Conservation (phyloP, 2,888 invertebrate species). For the Drosophila putrida region DNA sequence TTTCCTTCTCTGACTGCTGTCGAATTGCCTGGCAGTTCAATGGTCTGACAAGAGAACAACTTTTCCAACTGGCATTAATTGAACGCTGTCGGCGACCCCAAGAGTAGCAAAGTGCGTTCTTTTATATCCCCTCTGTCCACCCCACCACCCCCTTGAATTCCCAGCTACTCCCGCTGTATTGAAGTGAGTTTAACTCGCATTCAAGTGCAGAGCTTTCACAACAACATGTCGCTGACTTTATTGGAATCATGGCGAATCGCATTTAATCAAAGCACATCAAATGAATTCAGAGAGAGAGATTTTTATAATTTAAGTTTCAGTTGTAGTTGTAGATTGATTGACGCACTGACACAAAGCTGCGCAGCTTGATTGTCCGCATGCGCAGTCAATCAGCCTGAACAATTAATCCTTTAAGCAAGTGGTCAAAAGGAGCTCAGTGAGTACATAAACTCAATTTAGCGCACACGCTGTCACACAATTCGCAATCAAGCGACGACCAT, state of each 20-base stretch:
- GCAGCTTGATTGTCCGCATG: conserved; percentile 53
- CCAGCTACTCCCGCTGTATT: neutral
- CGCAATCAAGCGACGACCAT: conserved; percentile 65
- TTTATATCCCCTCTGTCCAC: neutral
- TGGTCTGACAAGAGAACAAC: conserved; percentile 31
- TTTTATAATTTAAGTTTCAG: neutral
- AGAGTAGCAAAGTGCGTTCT: conserved; percentile 33
- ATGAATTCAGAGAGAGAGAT: conserved; percentile 18
- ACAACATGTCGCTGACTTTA: conserved; percentile 26
- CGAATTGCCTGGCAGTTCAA: conserved; percentile 32
- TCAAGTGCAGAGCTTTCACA: conserved; percentile 43
- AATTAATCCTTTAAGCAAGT: conserved; percentile 72
- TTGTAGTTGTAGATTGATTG: conserved; percentile 39
- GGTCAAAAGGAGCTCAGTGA: conserved; percentile 13
- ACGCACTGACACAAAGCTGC: conserved; percentile 45
- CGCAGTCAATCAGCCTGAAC: conserved; percentile 57
- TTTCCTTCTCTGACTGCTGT: neutral
- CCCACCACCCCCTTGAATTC: neutral
- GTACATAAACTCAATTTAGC: conserved; percentile 76
- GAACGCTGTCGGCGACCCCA: conserved; percentile 43
- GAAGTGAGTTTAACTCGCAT: conserved; percentile 32
- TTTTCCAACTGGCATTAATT: conserved; percentile 48
- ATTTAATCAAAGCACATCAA: conserved; percentile 15
- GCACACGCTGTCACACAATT: conserved; percentile 76
- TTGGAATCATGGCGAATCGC: conserved; percentile 6